Evolutionary conservation across 2,797 vertebrate genomes (phyloP), one percentile per base, ranked within the genome.

Genomic region (Megalops cyprinoides): DNA sequence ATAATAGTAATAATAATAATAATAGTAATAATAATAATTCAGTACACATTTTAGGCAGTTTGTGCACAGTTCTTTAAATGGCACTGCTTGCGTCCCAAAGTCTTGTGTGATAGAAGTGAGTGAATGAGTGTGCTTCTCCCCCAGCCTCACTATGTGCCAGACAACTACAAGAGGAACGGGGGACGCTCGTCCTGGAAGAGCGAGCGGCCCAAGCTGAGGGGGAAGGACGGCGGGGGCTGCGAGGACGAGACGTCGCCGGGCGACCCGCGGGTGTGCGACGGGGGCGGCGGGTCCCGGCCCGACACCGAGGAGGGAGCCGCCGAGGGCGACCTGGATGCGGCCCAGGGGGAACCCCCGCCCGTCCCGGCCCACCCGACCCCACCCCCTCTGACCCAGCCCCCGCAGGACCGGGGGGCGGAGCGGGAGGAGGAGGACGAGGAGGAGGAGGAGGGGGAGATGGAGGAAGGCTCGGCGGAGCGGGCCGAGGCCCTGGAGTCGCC

Each of bases 81-180:
- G 9, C 42, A 14, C 55, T 51, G 28, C 60, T 23, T 81, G 20
- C 58, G 23, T 49, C 48, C 20, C 18, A 5, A 20, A 55, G 25
- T 44, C 20, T 46, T 44, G 39, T 62, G 39, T n/a, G 18, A 44
- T 23, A 25, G 42, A n/a, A n/a, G n/a, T 15, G 48, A 71, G 51
- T 39, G 37, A 37, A 5, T 4, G 37, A 31, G 0, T 31, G 49
- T 51, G 28, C 67, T 23, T 81, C 25, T 49, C 20, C 90, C 90
- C 2, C 84, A 99, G 98, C 98, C 98, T 92, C 98, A 99, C 91
- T 98, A 98, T 4, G 97, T 99, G 81, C 98, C 98, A 3, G 98
- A 99, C 93, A 99, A 97, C 93, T 99, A 99, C 92, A 99, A 99
- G 93, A 95, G 98, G 84, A 99, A 99, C 0, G 98, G 98, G 0